Base-by-base conservation (phyloP, 2,888 invertebrate species). In the Tetrapedia diversipes region DNA sequence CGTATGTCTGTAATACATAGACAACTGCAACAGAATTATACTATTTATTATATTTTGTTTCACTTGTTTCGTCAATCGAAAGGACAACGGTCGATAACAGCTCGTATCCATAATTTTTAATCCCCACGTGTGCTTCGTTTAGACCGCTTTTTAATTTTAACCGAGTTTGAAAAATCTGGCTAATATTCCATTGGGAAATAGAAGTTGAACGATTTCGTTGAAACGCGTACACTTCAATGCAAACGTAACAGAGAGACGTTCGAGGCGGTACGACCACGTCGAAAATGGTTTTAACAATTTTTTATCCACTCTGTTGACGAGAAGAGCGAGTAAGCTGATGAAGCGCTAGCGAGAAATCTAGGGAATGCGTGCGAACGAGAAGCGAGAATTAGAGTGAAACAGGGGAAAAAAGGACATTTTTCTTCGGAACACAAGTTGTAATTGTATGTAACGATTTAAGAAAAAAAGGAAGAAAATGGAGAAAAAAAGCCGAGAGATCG, bases 281-380 rank as follows among this genome's bases (percentile, higher is more conserved):
- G 86, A 84, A 80, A 78, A 80, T 80, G 87, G 86, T 88, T 87
- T 87, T 86, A 89, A 88, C 85, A 84, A 88, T 88, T 89, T 91
- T 90, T 89, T 89, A 88, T 88, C 80, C 89, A 86, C 88, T 89
- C 88, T 90, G 89, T 89, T 86, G 82, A 84, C 65, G 71, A 76
- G 81, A 84, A 29, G 76, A 74, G 72, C 63, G 75, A 68, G 57
- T 16, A 43, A 80, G 54, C 45, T 66, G 32, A 39, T 10, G 49
- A 56, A 60, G 53, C 68, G 63, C 27, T 45, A 57, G 69, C 45
- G 53, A 60, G 39, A 60, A 53, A 66, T 43, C 22, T 59, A 64
- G 74, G 61, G 77, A 72, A 65, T 78, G 80, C 53, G 66, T 49
- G 64, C 6, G 27, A 51, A 29, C 24, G 4, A 6, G 27, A 27